Evolutionary conservation across 2,888 invertebrate species (phyloP), one percentile per base, ranked within the genome.

Genomic region (Melipona beecheii): DNA sequence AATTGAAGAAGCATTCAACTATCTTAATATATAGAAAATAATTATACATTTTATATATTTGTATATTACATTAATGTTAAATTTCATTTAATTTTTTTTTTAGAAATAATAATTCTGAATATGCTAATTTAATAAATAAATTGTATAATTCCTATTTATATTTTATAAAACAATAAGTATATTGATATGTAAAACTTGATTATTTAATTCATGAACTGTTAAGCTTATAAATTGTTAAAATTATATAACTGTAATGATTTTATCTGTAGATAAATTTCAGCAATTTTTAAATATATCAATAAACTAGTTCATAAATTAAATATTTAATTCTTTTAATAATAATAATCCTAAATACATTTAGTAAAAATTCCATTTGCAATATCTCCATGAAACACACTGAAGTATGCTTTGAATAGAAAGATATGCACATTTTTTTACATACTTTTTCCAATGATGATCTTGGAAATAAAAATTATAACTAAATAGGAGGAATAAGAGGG

Each of bases 281-380:
- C 27, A 24, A 72, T 21, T 27, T 27, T 54, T 15, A 24, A 24
- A 65, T 43, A 11, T 64, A 27, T 21, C 54, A 54, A 11, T 52
- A 49, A 17, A 43, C 17, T 24, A 64, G 27, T 56, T 76, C 62
- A 64, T n/a, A 77, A 76, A 80, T 56, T 77, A 64, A 77, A 77
- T 21, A 64, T 69, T 80, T 69, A 50, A 54, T 49, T 52, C 54
- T 54, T n/a, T 9, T 43, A 43, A 43, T 43, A 43, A 43, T 43
- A 54, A 13, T n/a, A 15, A 75, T 13, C 27, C 15, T 52, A 79
- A 78, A 58, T 50, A 78, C 49, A 58, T n/a, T 49, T n/a, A 50
- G 15, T 17, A 24, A 50, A 31, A 24, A 52, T 31, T 75, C 24
- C n/a, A n/a, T 58, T 58, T 52, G 17, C 3, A 64, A 64, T 56